phyloP scores from a whole-genome alignment of 2,888 invertebrate genomes.

The Orthosia cruda region DNA sequence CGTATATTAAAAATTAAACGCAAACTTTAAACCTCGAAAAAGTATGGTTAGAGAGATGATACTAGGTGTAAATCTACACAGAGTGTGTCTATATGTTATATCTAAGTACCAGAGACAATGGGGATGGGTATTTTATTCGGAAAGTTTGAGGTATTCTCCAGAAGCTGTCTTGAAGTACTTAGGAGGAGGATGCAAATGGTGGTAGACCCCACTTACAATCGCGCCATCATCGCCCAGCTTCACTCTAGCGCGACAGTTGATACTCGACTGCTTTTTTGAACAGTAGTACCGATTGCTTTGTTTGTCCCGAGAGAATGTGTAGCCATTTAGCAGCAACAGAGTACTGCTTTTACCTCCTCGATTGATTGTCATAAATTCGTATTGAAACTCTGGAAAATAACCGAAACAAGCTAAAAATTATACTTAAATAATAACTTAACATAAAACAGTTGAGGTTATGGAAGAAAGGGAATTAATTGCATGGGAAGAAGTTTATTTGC shows the following conservation, averaged over 20 bases:
- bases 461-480: too few relatives aligned
- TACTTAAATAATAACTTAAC: background rate
- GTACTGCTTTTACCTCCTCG: slow-evolving; percentile 11
- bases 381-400: slow-evolving; percentile 10
- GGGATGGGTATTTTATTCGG: background rate
- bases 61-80: too few relatives aligned
- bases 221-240: background rate
- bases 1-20: too few relatives aligned
- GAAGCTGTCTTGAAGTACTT: background rate
- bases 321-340: slow-evolving; percentile 22
- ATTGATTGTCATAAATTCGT: slow-evolving; percentile 47
- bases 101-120: background rate
- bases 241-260: slow-evolving; percentile 26
- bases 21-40: too few relatives aligned
- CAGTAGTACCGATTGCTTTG: slow-evolving; percentile 18
- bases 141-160: background rate
- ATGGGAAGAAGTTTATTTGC: too few relatives aligned
- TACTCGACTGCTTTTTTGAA: slow-evolving; percentile 19
- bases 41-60: too few relatives aligned
- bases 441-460: too few relatives aligned
- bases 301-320: slow-evolving; percentile 1
- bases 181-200: background rate
- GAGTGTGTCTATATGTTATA: too few relatives aligned
- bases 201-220: background rate
- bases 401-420: background rate